These are phyloP conservation scores for Lagodon rhomboides DNA, from an alignment of 2,797 vertebrate genomes.

Conservation along the genomic window DNA sequence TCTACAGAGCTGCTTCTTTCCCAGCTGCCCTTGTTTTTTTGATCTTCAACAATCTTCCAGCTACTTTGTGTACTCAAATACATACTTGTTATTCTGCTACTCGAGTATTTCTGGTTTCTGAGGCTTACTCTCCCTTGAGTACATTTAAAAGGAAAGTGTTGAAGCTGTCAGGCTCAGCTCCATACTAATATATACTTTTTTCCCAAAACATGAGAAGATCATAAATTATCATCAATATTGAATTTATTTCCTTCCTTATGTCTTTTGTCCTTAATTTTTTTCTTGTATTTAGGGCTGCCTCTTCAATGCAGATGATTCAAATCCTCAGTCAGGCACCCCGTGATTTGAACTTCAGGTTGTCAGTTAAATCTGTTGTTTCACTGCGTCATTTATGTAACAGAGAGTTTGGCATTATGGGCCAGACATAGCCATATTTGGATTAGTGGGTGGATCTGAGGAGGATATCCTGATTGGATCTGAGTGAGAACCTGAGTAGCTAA, in stretches of 20 bases:
- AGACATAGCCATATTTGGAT: too few relatives aligned
- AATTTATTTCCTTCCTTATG: background rate
- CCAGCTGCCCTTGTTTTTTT: background rate
- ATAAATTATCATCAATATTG: background rate
- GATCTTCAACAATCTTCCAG: conserved; percentile 5
- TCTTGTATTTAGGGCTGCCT: background rate
- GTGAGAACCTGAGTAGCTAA: too few relatives aligned
- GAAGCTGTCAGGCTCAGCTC: background rate
- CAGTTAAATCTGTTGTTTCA: too few relatives aligned
- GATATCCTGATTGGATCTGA: too few relatives aligned
- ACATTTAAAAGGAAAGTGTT: background rate
- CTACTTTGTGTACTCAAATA: background rate
- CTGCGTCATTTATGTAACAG: too few relatives aligned
- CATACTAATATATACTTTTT: background rate
- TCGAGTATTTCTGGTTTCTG: background rate
- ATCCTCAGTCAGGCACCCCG: background rate
- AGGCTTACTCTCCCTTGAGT: background rate
- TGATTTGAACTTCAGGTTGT: too few relatives aligned
- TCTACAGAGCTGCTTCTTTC: background rate
- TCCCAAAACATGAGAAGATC: background rate
- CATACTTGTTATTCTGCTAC: background rate
- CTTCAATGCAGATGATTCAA: background rate
- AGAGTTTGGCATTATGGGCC: too few relatives aligned
- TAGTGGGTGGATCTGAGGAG: too few relatives aligned
- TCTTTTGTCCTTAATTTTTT: background rate